Conservation (phyloP, 2,797 vertebrate species). For the Chaetodon trifasciatus region DNA sequence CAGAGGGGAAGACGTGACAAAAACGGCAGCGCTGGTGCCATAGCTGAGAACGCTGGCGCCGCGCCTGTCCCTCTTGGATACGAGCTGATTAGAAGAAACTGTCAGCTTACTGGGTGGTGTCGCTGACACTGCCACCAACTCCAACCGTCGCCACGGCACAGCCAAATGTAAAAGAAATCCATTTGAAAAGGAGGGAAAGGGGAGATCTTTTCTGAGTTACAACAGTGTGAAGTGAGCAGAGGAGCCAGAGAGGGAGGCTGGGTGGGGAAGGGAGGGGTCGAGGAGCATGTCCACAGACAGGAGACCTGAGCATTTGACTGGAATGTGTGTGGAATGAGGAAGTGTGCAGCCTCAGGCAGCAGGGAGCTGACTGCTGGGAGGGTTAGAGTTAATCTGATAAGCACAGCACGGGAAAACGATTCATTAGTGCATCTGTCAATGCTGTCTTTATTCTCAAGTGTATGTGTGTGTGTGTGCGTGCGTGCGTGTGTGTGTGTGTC, state of each 20-base stretch:
- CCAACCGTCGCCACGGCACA: too few relatives aligned
- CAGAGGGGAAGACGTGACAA: slow-evolving; percentile 9
- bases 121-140: slow-evolving; percentile 8
- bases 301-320: slow-evolving; percentile 68
- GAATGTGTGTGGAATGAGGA: slow-evolving; percentile 81
- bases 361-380: slow-evolving; percentile 34
- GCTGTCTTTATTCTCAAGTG: slow-evolving; percentile 26
- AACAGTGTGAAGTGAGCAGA: neutral
- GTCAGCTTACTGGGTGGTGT: slow-evolving; percentile 25
- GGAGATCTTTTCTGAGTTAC: neutral
- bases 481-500: neutral
- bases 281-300: slow-evolving; percentile 44
- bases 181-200: too few relatives aligned
- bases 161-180: too few relatives aligned
- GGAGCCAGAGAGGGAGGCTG: neutral
- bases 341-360: slow-evolving; percentile 41
- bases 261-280: neutral
- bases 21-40: slow-evolving; percentile 10
- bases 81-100: slow-evolving; percentile 13
- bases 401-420: slow-evolving; percentile 51
- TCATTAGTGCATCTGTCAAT: slow-evolving; percentile 51
- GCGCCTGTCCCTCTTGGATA: neutral
- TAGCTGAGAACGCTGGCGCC: neutral
- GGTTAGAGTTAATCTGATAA: slow-evolving; percentile 65
- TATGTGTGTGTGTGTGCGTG: neutral